Percentiles rank a stretch among this genome's conserved stretches.
Evolutionary conservation across 2,888 invertebrate genomes (phyloP).

Genomic region (Esperia sulphurella): DNA sequence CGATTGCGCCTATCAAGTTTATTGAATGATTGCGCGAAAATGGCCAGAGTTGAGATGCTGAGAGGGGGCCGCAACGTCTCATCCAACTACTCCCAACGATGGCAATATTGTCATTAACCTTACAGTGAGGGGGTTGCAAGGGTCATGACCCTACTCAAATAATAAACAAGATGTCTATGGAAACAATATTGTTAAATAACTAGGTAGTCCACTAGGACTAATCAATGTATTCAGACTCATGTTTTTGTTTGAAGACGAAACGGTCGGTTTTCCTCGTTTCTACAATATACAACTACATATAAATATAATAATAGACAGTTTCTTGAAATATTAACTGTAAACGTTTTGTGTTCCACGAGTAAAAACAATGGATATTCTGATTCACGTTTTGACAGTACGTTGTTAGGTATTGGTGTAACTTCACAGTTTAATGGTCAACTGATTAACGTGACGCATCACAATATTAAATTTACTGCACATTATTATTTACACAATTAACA

Average conservation of each 20-base stretch:
- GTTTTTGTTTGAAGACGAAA: no score
- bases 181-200: no score
- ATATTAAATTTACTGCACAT: background rate
- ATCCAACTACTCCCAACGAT: slow-evolving; percentile 34
- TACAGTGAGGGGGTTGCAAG: slow-evolving; percentile 23
- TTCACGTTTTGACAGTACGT: slow-evolving; percentile 45
- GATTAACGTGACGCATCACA: slow-evolving; percentile 40
- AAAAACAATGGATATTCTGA: slow-evolving; percentile 39
- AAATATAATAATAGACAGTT: no score
- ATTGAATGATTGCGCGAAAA: slow-evolving; percentile 79
- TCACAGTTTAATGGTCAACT: slow-evolving; percentile 22
- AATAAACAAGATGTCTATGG: no score
- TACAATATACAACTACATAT: no score
- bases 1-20: slow-evolving; percentile 72
- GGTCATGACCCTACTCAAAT: no score
- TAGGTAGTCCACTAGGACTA: no score
- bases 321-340: no score
- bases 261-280: no score
- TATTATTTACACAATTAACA: background rate
- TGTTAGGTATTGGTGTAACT: slow-evolving; percentile 21
- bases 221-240: no score
- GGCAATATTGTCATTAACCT: slow-evolving; percentile 57
- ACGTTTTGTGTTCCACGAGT: no score
- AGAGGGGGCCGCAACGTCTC: slow-evolving; percentile 31
- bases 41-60: slow-evolving; percentile 55